Evolutionary conservation across 2,888 invertebrate species (phyloP), one percentile per base, ranked within the genome.

Genomic region (Apomyelois bistriatella): DNA sequence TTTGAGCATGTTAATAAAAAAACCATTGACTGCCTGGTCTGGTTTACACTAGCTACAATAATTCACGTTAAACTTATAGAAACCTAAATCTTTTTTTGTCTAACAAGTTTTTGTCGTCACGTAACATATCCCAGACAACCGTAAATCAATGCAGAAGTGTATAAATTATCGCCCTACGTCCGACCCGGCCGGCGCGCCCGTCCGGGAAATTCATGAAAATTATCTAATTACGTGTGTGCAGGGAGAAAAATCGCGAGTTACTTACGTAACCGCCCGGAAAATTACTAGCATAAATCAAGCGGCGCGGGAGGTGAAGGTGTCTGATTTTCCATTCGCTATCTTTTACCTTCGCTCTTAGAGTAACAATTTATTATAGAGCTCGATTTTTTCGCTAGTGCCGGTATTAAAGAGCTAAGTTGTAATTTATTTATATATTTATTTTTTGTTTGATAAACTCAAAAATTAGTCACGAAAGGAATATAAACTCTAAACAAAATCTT

Each of bases 281-380:
- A 87, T 87, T 87, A 86, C 85, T 70, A 75, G 82, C 86, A 87
- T 87, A 87, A 87, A 87, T 87, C 87, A 87, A 74, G 63, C 60
- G 67, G 67, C 58, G 58, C 53, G 61, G 63, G 66, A 63, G 70
- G 71, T 62, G 74, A 71, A 72, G 67, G 65, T 74, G 9, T 13
- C 79, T 84, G 89, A 86, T 85, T 88, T 89, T 88, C 86, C 81
- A 88, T 87, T 85, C 87, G 83, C 85, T 87, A 86, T 88, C 87
- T 88, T 82, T 82, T 81, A 75, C 84, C 80, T 82, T 74, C 73
- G 83, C 82, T 86, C 16, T 40, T 40, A 40, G 40, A 40, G 16
- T 16, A 40, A 16, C 16, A 9, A 16, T 40, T 40, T 40, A 15
- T 16, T 40, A 9, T 16, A 9, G 15, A 40, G 40, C 13, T 9